Evolutionary conservation across 2,888 invertebrate species (phyloP).

Genomic region (Drosophila niveifrons): DNA sequence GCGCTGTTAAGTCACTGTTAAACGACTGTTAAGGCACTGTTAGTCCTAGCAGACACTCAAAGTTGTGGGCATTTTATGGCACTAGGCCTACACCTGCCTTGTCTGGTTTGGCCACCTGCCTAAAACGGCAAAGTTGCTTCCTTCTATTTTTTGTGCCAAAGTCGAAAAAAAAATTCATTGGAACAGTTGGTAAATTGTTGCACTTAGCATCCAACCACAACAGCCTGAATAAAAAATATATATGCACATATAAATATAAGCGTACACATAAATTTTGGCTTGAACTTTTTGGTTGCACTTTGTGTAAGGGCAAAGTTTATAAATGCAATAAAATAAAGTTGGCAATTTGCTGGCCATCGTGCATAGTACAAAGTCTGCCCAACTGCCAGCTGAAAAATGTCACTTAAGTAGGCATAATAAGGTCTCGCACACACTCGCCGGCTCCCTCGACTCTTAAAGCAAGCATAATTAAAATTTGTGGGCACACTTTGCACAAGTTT

Average conservation of each 20-base stretch:
- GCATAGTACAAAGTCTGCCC: background rate
- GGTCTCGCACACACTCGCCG: constrained; percentile 31
- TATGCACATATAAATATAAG: constrained; percentile 1
- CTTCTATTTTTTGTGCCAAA: background rate
- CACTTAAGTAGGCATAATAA: constrained; percentile 65
- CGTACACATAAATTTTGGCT: constrained; percentile 54
- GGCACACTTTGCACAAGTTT: constrained; percentile 40
- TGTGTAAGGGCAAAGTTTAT: constrained; percentile 76
- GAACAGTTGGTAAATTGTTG: constrained; percentile 30
- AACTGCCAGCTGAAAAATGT: constrained; percentile 60
- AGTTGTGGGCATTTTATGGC: constrained; percentile 31
- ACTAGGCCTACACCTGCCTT: constrained; percentile 40
- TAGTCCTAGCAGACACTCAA: constrained; percentile 42
- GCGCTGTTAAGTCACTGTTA: constrained; percentile 52
- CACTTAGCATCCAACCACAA: constrained; percentile 7
- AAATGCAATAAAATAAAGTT: constrained; percentile 80
- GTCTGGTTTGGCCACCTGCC: constrained; percentile 26
- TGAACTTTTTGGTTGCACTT: constrained; percentile 66
- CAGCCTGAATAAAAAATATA: constrained; percentile 1
- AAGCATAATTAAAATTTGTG: constrained; percentile 66
- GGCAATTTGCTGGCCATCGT: constrained; percentile 34
- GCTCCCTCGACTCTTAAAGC: constrained; percentile 25
- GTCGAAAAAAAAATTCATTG: background rate
- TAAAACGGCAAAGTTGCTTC: constrained; percentile 16
- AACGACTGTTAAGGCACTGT: constrained; percentile 51